These are phyloP conservation scores for Dascyllus trimaculatus DNA, from an alignment of 2,113 vertebrate species.

Conservation along the genomic window DNA sequence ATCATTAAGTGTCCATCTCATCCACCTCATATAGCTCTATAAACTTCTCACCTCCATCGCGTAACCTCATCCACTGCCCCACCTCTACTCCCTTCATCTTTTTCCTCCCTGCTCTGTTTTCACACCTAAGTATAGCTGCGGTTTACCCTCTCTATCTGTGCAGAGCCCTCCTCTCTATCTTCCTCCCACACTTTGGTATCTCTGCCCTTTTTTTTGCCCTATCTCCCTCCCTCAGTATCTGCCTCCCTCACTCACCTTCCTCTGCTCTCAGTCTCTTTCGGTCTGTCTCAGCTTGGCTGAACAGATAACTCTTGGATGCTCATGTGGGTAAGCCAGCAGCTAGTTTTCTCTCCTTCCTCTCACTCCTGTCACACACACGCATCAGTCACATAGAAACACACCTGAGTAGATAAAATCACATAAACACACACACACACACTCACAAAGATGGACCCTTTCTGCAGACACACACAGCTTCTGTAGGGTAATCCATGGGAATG, in stretches of 20 bases:
- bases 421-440: background rate
- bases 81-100: conserved; percentile 1
- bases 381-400: too few relatives aligned
- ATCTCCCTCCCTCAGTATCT: conserved; percentile 67
- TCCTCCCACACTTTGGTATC: conserved; percentile 63
- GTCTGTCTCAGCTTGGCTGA: conserved; percentile 71
- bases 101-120: background rate
- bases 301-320: conserved; percentile 69
- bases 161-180: conserved; percentile 53
- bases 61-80: background rate
- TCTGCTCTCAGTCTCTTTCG: conserved; percentile 52
- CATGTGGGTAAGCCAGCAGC: conserved; percentile 46
- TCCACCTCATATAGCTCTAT: conserved; percentile 15
- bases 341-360: conserved; percentile 17
- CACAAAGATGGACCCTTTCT: background rate
- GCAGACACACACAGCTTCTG: background rate
- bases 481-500: conserved; percentile 48
- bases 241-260: conserved; percentile 47
- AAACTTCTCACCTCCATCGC: background rate
- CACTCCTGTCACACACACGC: conserved; percentile 6
- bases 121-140: conserved; percentile 32
- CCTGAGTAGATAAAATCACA: conserved; percentile 11
- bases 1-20: conserved; percentile 1
- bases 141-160: conserved; percentile 59
- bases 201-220: conserved; percentile 61